phyloP scores from a whole-genome alignment of 2,113 vertebrate genomes.

The Danionella cerebrum region DNA sequence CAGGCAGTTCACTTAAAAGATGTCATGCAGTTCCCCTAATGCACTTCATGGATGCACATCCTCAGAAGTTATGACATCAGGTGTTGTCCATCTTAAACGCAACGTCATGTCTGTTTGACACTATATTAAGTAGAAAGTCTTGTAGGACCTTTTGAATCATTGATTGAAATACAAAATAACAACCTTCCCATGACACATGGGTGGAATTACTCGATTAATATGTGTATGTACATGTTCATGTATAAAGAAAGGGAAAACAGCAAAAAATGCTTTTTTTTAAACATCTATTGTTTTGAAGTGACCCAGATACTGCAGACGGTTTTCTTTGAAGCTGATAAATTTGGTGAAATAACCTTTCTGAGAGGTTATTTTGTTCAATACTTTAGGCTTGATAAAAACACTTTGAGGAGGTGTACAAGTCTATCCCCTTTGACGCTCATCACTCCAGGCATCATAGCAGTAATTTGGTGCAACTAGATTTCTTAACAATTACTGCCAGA shows the following conservation, averaged over 20 bases:
- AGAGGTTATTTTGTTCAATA: not conserved
- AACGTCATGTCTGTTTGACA: not conserved
- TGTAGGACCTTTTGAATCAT: slow-evolving; percentile 25
- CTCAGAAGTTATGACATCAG: not conserved
- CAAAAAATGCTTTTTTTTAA: too few species aligned
- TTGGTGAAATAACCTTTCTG: not conserved
- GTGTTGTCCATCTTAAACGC: not conserved
- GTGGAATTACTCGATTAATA: not conserved
- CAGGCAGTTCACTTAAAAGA: slow-evolving; percentile 20
- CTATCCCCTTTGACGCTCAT: not conserved
- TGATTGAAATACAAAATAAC: slow-evolving; percentile 6
- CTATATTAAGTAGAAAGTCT: slow-evolving; percentile 20
- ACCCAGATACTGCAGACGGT: not conserved
- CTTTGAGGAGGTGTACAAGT: not conserved
- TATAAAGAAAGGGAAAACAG: too few species aligned
- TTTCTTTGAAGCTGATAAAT: not conserved
- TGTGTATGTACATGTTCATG: too few species aligned
- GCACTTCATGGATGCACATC: not conserved
- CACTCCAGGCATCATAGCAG: not conserved
- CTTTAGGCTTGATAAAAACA: not conserved
- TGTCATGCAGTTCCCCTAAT: slow-evolving; percentile 15
- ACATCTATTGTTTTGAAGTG: not conserved
- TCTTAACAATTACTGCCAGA: not conserved
- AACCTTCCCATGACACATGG: not conserved
- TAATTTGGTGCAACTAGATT: not conserved